Evolutionary conservation across 2,113 vertebrate species (phyloP).

Genomic region (Apteryx mantelli): DNA sequence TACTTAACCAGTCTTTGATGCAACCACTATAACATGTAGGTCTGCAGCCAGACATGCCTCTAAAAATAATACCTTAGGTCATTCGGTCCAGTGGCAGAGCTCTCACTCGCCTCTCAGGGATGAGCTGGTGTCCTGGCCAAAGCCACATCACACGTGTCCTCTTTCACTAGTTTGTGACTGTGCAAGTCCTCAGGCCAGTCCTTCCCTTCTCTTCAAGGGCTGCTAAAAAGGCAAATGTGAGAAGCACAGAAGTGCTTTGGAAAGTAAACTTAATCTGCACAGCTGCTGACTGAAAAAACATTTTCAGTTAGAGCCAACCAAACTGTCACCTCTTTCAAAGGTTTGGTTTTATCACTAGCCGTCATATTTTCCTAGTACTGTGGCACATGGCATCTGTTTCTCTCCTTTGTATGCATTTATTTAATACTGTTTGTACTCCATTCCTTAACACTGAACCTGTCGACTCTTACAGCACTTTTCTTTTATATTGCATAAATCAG

Average conservation of each 20-base stretch:
- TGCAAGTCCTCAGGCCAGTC: not conserved
- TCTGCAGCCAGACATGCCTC: not conserved
- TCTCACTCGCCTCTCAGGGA: not conserved
- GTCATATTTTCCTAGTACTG: not conserved
- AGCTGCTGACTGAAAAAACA: not conserved
- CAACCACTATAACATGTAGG: not conserved
- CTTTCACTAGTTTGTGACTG: not conserved
- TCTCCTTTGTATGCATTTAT: not conserved
- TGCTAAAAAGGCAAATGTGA: not conserved
- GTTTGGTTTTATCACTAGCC: not conserved
- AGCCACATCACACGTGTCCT: not conserved
- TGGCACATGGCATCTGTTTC: rapidly evolving
- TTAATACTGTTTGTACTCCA: not conserved
- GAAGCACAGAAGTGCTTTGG: not conserved
- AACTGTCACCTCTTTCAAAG: not conserved
- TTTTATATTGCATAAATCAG: not conserved
- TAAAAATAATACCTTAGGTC: not conserved
- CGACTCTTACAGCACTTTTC: not conserved
- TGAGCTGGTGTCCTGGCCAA: not conserved
- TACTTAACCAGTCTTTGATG: not conserved
- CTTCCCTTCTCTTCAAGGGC: not conserved
- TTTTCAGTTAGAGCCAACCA: not conserved
- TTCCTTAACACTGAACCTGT: not conserved
- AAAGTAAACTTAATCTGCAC: not conserved
- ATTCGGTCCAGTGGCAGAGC: not conserved